These are phyloP conservation scores for Leptinotarsa rubiginosa DNA, from an alignment of 2,888 invertebrate species.

Conservation along the genomic window DNA sequence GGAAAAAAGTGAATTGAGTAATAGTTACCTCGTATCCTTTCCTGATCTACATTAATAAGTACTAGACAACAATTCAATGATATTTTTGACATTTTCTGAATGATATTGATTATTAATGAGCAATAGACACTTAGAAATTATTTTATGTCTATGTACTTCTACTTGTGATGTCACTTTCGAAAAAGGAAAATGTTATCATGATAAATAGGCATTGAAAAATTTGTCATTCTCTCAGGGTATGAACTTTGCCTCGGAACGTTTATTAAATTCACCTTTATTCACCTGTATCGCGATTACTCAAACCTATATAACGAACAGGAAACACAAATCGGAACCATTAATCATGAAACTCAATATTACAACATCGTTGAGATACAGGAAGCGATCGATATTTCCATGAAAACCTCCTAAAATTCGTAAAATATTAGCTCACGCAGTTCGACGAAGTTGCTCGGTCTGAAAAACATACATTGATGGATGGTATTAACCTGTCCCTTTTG, in stretches of 20 bases:
- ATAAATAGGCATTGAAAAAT: no score
- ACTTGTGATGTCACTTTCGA: no score
- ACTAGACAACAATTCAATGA: no score
- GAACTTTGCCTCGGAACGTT: not conserved
- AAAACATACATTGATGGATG: not conserved
- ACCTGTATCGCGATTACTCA: not conserved
- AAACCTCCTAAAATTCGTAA: not conserved
- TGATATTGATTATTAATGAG: no score
- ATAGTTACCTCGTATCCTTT: no score
- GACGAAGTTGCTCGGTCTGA: not conserved
- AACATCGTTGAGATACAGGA: not conserved
- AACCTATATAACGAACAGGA: not conserved
- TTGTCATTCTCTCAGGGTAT: no score
- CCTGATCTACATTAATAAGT: no score
- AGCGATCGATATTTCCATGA: not conserved
- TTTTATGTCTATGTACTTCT: no score
- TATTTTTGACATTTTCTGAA: no score
- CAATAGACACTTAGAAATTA: no score
- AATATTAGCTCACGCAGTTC: not conserved
- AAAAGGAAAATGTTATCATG: no score
- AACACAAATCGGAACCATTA: not conserved
- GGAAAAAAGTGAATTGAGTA: no score
- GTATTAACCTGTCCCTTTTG: not conserved
- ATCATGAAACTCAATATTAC: not conserved
- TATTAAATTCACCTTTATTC: not conserved